phyloP scores from a whole-genome alignment of 2,113 vertebrate genomes.

The Poicephalus gulielmi region DNA sequence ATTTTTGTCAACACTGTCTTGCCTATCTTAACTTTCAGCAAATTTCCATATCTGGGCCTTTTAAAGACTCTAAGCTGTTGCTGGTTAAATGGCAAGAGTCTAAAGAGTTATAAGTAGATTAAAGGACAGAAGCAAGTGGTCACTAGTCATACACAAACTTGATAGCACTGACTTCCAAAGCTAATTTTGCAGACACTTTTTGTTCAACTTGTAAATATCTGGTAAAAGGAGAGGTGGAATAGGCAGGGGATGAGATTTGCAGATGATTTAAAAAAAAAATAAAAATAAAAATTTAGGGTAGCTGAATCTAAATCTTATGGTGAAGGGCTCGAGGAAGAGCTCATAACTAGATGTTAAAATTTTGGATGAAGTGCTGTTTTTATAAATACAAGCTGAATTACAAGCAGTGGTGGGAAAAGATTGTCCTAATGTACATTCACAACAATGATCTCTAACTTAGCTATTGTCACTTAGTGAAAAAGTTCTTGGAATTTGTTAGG shows the following conservation, averaged over 20 bases:
- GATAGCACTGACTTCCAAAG: background rate
- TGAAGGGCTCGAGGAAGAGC: background rate
- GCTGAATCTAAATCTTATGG: background rate
- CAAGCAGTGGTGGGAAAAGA: background rate
- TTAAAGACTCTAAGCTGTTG: background rate
- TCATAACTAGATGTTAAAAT: background rate
- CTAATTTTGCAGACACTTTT: background rate
- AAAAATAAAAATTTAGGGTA: accelerated
- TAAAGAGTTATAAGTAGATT: background rate
- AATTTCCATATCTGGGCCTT: background rate
- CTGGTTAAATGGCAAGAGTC: background rate
- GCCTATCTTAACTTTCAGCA: background rate
- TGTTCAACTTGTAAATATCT: background rate
- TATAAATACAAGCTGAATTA: background rate
- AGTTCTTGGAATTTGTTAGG: background rate
- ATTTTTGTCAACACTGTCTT: background rate
- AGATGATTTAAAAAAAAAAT: background rate
- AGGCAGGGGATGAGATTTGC: background rate
- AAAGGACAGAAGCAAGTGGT: background rate
- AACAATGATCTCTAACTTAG: background rate
- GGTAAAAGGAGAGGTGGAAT: background rate
- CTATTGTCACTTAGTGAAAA: background rate
- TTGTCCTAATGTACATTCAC: background rate
- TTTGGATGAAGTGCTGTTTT: background rate
- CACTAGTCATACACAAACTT: background rate